Evolutionary conservation across 2,113 vertebrate genomes (phyloP), one percentile per base, ranked within the genome.

Genomic region (Nothoprocta perdicaria): DNA sequence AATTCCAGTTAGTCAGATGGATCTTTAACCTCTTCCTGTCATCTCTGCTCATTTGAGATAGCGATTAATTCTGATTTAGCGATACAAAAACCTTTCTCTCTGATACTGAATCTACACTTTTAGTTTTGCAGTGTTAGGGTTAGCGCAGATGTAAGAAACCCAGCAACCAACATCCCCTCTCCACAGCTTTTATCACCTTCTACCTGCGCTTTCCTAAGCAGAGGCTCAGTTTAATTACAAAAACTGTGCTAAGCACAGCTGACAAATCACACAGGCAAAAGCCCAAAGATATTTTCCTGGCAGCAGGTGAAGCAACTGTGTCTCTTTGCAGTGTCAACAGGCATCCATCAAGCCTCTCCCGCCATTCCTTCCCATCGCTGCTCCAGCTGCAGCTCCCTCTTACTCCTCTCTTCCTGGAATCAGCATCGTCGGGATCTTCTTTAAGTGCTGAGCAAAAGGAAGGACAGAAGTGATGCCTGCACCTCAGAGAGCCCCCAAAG

Each of bases 201-300:
- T 80, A 76, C 65, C 48, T 43, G 65, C n/a, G 68, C 81, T 73
- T 77, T 89, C 78, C 84, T 83, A 87, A 94, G 82, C 84, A 94
- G 81, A 74, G 81, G 89, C 86, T 91, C 72, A 61, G 73, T 85
- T 93, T 92, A 93, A 96, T 96, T 94, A 93, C 72, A 92, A 93
- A 91, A 93, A 61, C 84, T 74, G 55, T 22, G 38, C 79, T 78
- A 50, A 45, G 24, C 41, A 52, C 43, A 83, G 89, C 73, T 90
- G 91, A 86, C 91, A 92, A 80, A 87, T 85, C 4, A n/a, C 31
- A 65, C 75, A 82, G 67, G 18, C 75, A 61, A 80, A 75, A 89
- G 67, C 81, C 61, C 17, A 2, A 57, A 68, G 76, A 55, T 69
- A 57, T 88, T 82, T 89, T 95, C 21, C 8, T 57, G 26, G 38